Conservation (phyloP, 2,113 vertebrate genomes). For the Fulica atra region DNA sequence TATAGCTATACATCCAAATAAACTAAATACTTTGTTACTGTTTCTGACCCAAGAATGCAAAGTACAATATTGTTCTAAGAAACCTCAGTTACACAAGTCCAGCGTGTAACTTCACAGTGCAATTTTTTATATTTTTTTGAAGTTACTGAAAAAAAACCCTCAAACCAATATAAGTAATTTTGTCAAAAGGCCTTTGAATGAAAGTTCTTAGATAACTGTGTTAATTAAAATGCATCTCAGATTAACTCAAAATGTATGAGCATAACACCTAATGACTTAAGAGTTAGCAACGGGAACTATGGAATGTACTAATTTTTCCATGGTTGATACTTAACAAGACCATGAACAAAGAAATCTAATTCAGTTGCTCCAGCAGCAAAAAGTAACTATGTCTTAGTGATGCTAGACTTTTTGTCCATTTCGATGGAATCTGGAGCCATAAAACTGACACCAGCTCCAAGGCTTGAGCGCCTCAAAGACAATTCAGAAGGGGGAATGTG, state of each 20-base stretch:
- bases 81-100: neutral
- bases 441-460: constrained; percentile 61
- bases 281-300: neutral
- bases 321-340: neutral
- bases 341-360: neutral
- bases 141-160: neutral
- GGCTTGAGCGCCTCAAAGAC: constrained; percentile 61
- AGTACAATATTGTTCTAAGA: neutral
- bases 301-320: neutral
- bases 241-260: neutral
- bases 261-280: neutral
- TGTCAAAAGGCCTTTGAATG: neutral
- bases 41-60: neutral
- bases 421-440: constrained; percentile 80
- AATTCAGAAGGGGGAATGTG: constrained; percentile 76
- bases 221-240: neutral
- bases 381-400: constrained; percentile 56
- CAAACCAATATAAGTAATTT: neutral
- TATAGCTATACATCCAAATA: neutral
- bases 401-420: constrained; percentile 64
- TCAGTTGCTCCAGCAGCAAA: neutral
- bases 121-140: neutral
- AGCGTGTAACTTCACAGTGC: neutral
- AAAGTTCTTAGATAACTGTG: neutral
- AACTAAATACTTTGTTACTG: neutral